Evolutionary conservation across 2,113 vertebrate species (phyloP).

Genomic region (Elaphurus davidianus): DNA sequence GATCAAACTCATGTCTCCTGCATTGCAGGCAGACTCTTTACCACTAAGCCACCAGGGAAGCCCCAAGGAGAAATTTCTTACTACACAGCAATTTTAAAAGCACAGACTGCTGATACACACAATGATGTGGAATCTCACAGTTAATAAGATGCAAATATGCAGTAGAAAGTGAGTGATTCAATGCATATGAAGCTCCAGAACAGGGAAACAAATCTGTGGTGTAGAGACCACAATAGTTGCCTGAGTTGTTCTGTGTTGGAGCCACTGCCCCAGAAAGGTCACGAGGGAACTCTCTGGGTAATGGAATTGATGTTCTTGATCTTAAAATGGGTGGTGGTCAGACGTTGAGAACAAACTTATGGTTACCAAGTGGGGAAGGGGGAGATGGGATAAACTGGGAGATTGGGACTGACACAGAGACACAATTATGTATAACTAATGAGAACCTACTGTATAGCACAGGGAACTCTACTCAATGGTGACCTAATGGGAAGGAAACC

Average conservation of each 20-base stretch:
- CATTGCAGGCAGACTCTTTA: neutral
- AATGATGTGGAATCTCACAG: neutral
- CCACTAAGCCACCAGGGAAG: neutral
- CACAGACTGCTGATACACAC: neutral
- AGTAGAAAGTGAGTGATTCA: neutral
- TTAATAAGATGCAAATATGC: neutral
- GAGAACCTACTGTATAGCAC: neutral
- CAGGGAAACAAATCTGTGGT: neutral
- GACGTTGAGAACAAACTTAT: neutral
- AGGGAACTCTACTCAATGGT: neutral
- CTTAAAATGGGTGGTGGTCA: neutral
- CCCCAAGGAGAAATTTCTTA: neutral
- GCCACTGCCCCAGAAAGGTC: neutral
- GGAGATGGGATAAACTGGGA: neutral
- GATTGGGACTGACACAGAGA: neutral
- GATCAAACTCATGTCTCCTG: neutral
- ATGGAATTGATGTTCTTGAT: neutral
- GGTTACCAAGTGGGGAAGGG: neutral
- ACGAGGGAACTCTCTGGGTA: neutral
- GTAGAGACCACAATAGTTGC: neutral
- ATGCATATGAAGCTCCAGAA: neutral
- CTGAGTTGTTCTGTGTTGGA: neutral
- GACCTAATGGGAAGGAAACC: neutral
- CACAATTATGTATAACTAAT: neutral
- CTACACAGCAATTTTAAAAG: neutral